Base-by-base conservation (phyloP, 2,113 vertebrate species). In the Hyaena hyaena region DNA sequence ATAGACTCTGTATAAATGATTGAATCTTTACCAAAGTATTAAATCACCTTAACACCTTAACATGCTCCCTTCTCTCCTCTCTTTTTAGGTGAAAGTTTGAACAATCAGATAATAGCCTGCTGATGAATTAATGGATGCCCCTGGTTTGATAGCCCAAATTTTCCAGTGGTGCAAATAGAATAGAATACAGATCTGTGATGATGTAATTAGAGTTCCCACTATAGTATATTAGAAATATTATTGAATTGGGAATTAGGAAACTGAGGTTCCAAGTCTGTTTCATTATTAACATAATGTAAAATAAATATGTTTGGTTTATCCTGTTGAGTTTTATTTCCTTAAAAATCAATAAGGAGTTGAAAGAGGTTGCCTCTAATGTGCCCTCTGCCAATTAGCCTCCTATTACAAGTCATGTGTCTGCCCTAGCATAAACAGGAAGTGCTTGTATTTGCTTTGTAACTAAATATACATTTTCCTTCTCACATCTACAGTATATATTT, bases 21-120 rank as follows among this genome's bases (percentile, higher is more conserved):
- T 77, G 14, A 12, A 77, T 81, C 7, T 74, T 26, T 5, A 48
- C 16, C 16, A 50, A 58, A 24, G 21, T 35, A 58, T 17, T 71
- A 71, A n/a, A 50, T 80, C 31, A 74, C 58, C 5, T 58, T 39
- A 33, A 45, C 1, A 39, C 58, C 5, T 65, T 39, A 33, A 45
- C 1, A 45, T 69, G 9, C 0, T 50, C 11, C 26, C 19, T 9
- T 43, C 12, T 9, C 6, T 5, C 5, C 1, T 26, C 11, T 9
- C 28, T 76, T 85, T 23, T 69, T 92, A 85, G 55, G 31, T 39
- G 4, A 24, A 85, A 82, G 53, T 96, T 81, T 7, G 28, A 93
- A 80, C n/a, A 24, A 35, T 79, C 45, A 89, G 24, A 33, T 7
- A 74, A 58, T 15, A 63, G 3, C 81, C 88, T 79, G 7, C 33